phyloP scores from a whole-genome alignment of 2,888 invertebrate genomes.

The Eilema depressum region DNA sequence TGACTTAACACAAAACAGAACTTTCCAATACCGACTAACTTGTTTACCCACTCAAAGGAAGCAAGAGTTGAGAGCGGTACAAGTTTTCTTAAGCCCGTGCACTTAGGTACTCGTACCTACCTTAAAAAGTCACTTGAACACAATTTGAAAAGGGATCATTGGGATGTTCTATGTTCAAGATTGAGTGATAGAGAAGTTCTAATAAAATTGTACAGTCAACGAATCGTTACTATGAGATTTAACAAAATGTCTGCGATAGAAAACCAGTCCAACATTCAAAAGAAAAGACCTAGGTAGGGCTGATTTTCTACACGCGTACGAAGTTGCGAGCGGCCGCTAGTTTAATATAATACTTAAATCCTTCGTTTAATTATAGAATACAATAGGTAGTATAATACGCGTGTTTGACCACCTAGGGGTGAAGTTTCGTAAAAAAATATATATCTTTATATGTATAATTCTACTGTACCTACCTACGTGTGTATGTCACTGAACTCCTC shows the following conservation, averaged over 20 bases:
- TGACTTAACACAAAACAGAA: constrained; percentile 56
- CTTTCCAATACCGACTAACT: constrained; percentile 53
- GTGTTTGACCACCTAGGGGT: too few relatives aligned
- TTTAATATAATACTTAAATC: too few relatives aligned
- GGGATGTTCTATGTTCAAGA: constrained; percentile 16
- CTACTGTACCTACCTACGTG: too few relatives aligned
- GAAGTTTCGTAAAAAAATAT: too few relatives aligned
- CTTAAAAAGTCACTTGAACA: constrained; percentile 37
- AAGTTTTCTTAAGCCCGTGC: constrained; percentile 50
- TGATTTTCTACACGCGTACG: too few relatives aligned
- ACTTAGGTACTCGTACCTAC: constrained; percentile 29
- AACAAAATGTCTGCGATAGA: background rate
- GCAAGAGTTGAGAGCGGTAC: constrained; percentile 50
- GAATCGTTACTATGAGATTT: background rate
- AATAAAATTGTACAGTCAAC: background rate
- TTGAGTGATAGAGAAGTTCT: background rate
- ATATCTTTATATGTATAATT: too few relatives aligned
- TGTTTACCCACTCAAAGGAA: constrained; percentile 57
- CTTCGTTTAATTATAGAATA: too few relatives aligned
- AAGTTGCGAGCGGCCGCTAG: too few relatives aligned
- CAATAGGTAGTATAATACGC: too few relatives aligned
- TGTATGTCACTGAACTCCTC: too few relatives aligned
- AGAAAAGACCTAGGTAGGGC: too few relatives aligned
- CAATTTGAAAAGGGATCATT: constrained; percentile 28
- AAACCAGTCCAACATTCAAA: too few relatives aligned